These are phyloP conservation scores for Myotis planiceps DNA, from an alignment of 2,797 vertebrate species.

Conservation along the genomic window DNA sequence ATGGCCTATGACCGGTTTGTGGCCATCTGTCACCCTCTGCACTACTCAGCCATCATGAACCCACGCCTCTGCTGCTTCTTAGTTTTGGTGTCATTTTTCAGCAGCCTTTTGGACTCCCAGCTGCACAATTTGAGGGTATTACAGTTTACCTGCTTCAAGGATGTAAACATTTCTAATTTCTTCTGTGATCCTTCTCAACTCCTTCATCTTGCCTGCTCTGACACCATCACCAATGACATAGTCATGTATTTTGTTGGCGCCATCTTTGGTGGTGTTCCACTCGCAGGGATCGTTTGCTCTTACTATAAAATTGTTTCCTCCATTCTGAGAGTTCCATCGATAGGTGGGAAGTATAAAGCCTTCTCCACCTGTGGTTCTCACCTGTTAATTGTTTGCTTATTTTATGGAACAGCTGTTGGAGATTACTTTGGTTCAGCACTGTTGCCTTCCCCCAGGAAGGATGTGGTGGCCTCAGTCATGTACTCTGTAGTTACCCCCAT, in stretches of 20 bases:
- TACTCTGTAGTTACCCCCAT: not conserved
- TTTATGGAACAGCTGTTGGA: conserved; percentile 34
- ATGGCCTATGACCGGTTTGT: conserved; percentile 38
- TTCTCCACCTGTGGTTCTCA: conserved; percentile 74
- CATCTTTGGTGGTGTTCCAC: not conserved
- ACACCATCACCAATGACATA: not conserved
- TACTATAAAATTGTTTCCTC: conserved; percentile 57
- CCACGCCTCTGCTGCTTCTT: not conserved
- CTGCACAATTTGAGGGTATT: not conserved
- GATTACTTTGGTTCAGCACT: conserved; percentile 11
- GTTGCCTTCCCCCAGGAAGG: not conserved
- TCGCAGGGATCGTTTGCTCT: conserved; percentile 62
- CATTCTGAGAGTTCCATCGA: conserved; percentile 36
- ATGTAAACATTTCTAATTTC: not conserved
- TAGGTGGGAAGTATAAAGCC: conserved; percentile 54
- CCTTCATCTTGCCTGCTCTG: not conserved
- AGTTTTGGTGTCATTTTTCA: not conserved
- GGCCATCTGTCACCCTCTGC: not conserved
- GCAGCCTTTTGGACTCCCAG: not conserved
- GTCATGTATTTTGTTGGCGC: not conserved
- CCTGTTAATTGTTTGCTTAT: conserved; percentile 54
- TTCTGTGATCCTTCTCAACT: conserved; percentile 40
- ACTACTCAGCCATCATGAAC: conserved; percentile 3
- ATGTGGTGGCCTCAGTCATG: not conserved
- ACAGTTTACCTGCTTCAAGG: not conserved